Conservation (phyloP, 1,140 invertebrate species). For the Trachymyrmex cornetzi region DNA sequence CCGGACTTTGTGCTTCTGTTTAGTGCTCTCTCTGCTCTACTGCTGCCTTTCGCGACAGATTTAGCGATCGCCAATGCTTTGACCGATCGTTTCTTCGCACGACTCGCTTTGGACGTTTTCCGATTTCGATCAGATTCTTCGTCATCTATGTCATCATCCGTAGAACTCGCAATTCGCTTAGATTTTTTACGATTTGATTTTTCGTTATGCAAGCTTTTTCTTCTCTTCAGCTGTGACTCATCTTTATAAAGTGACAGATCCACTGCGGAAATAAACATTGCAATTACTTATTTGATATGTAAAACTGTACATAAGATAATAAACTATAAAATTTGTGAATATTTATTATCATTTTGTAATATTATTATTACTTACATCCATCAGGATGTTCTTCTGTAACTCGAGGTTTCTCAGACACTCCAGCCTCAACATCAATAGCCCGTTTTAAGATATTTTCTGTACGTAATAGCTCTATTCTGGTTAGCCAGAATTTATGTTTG, state of each 20-base stretch:
- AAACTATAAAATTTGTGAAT: conserved; percentile 31
- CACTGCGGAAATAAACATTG: conserved; percentile 87
- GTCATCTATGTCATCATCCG: conserved; percentile 70
- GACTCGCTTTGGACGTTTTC: conserved; percentile 77
- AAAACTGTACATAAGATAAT: not conserved
- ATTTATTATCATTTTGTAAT: not conserved
- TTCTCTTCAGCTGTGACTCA: conserved; percentile 92
- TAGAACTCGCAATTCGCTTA: conserved; percentile 58
- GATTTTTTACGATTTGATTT: conserved; percentile 82
- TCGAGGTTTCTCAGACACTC: conserved; percentile 88
- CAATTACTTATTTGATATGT: not conserved
- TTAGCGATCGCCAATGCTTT: conserved; percentile 82
- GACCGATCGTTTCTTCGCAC: conserved; percentile 79
- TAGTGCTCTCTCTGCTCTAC: conserved; percentile 83
- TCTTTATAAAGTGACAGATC: conserved; percentile 93
- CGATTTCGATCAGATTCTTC: conserved; percentile 72
- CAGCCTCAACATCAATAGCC: conserved; percentile 94
- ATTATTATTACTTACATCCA: conserved; percentile 89
- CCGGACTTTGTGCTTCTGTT: conserved; percentile 78
- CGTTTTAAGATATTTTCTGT: conserved; percentile 94
- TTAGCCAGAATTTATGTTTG: conserved; percentile 91
- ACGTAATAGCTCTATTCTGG: conserved; percentile 90
- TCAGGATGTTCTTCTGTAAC: conserved; percentile 95
- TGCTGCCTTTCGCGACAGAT: conserved; percentile 82
- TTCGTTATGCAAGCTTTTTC: conserved; percentile 83